phyloP scores from a whole-genome alignment of 2,113 vertebrate genomes.

The Accipiter virgatus region DNA sequence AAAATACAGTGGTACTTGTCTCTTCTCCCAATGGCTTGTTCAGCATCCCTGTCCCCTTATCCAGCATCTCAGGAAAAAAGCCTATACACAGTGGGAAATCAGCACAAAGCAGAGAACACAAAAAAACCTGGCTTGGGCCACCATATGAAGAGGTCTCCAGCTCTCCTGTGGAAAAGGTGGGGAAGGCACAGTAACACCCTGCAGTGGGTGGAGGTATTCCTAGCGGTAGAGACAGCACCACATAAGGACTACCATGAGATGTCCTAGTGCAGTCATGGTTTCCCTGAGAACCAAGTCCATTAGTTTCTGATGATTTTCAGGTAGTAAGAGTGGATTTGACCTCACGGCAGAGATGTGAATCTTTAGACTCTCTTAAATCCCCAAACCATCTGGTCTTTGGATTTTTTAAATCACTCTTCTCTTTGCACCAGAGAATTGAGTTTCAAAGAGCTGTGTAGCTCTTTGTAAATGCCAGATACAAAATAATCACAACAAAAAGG shows the following conservation, averaged over 20 bases:
- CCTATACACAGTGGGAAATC: neutral
- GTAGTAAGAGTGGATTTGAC: neutral
- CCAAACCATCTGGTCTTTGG: conserved; percentile 4
- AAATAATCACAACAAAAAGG: conserved; percentile 16
- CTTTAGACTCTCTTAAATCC: neutral
- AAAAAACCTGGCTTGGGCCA: neutral
- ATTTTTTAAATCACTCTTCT: conserved; percentile 4
- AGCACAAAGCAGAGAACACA: neutral
- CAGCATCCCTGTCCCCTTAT: neutral
- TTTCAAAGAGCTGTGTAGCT: neutral
- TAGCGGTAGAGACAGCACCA: neutral
- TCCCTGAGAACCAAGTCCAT: neutral
- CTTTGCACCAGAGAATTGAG: conserved; percentile 14
- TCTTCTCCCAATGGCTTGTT: neutral
- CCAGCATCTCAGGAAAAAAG: neutral
- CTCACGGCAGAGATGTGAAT: neutral
- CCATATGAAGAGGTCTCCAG: neutral
- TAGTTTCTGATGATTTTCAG: neutral
- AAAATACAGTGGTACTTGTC: neutral
- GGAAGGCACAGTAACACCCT: neutral
- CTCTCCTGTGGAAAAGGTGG: neutral
- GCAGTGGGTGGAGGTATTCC: neutral
- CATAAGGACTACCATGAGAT: neutral
- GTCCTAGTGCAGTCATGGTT: neutral
- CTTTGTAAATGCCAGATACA: neutral